These are phyloP conservation scores for Orthosia cruda DNA, from an alignment of 2,888 invertebrate genomes.

Conservation along the genomic window DNA sequence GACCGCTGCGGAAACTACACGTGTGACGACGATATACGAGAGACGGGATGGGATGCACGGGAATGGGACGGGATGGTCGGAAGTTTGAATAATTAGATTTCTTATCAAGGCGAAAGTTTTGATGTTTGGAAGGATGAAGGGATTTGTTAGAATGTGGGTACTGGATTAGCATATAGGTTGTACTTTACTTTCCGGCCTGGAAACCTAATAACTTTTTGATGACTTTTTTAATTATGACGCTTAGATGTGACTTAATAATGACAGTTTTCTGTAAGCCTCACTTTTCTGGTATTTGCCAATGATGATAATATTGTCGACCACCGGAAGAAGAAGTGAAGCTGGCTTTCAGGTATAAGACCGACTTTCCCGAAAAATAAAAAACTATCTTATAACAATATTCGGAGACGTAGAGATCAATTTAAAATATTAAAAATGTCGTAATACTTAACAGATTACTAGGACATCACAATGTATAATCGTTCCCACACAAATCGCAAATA, in stretches of 20 bases:
- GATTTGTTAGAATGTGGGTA: constrained; percentile 3
- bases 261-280: background rate
- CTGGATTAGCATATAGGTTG: constrained; percentile 4
- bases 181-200: background rate
- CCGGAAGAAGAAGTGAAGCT: too few relatives aligned
- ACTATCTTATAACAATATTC: too few relatives aligned
- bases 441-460: background rate
- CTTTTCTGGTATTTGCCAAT: background rate
- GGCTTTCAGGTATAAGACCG: too few relatives aligned
- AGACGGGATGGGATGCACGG: constrained; percentile 16
- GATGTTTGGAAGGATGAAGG: constrained; percentile 7
- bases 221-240: background rate
- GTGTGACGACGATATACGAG: background rate
- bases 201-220: background rate
- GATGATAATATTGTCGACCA: too few relatives aligned
- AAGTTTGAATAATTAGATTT: constrained; percentile 31
- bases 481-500: constrained; percentile 8
- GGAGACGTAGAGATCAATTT: too few relatives aligned
- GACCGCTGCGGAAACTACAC: constrained; percentile 12
- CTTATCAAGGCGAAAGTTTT: constrained; percentile 28
- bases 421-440: background rate
- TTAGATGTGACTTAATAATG: background rate
- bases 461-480: background rate
- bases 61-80: constrained; percentile 10
- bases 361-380: too few relatives aligned